Conservation (phyloP, 2,888 invertebrate genomes). For the Xylocampa areola region DNA sequence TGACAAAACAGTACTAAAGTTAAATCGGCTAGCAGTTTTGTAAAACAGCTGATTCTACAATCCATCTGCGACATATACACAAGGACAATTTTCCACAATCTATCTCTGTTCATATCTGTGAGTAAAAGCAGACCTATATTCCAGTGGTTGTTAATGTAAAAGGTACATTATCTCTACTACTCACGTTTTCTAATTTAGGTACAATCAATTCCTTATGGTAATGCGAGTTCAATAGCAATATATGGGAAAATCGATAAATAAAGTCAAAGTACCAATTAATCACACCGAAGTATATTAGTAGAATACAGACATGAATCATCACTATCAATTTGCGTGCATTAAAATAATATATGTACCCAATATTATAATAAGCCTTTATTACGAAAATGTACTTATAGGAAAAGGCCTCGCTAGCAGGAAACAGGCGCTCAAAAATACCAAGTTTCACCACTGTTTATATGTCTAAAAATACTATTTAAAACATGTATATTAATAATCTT, state of each 20-base stretch:
- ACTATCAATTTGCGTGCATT: conserved; percentile 8
- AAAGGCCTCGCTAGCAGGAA: background rate
- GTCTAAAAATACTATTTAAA: conserved; percentile 7
- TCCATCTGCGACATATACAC: too few relatives aligned
- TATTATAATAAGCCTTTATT: too few relatives aligned
- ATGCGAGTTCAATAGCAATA: background rate
- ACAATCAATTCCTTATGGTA: conserved; percentile 6
- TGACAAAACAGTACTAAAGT: too few relatives aligned
- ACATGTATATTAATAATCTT: conserved; percentile 23
- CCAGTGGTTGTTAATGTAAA: too few relatives aligned
- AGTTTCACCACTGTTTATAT: background rate
- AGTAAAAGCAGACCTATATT: too few relatives aligned
- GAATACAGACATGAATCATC: conserved; percentile 19
- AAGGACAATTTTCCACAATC: too few relatives aligned
- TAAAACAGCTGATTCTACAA: too few relatives aligned
- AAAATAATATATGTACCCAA: too few relatives aligned
- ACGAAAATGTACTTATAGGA: too few relatives aligned
- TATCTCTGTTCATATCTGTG: too few relatives aligned
- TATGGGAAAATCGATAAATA: conserved; percentile 11
- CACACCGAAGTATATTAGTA: conserved; percentile 11
- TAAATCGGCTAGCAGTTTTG: too few relatives aligned
- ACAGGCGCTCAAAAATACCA: background rate
- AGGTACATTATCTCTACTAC: too few relatives aligned
- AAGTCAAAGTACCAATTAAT: conserved; percentile 21
- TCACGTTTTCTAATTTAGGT: background rate